Conservation (phyloP, 1,140 invertebrate species). For the Holotrichia oblita region DNA sequence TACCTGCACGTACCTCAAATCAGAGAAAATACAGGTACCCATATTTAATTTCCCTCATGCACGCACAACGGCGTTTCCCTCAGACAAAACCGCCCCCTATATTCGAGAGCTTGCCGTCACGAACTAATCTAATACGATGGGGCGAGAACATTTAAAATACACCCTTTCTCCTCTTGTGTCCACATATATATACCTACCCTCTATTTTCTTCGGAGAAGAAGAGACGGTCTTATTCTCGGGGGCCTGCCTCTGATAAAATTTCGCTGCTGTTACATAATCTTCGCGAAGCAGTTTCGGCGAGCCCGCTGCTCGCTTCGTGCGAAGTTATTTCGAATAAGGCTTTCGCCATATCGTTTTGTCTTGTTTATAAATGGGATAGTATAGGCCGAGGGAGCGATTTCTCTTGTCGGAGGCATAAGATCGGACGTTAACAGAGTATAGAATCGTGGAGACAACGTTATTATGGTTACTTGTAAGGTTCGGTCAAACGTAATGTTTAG, state of each 20-base stretch:
- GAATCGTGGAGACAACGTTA: neutral
- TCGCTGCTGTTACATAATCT: slow-evolving; percentile 4
- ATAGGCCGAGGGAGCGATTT: neutral
- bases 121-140: slow-evolving; percentile 23
- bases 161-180: neutral
- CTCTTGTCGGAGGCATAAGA: neutral
- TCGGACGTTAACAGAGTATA: neutral
- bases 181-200: neutral
- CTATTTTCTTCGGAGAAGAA: neutral
- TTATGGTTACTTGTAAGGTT: neutral
- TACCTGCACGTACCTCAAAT: slow-evolving; percentile 19
- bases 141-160: neutral
- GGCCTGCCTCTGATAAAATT: slow-evolving; percentile 10
- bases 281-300: neutral
- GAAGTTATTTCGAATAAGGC: slow-evolving; percentile 18
- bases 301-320: neutral
- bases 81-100: neutral
- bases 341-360: slow-evolving; percentile 9
- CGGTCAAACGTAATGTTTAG: neutral
- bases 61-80: neutral
- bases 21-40: slow-evolving; percentile 7
- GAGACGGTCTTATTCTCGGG: neutral
- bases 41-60: slow-evolving; percentile 6
- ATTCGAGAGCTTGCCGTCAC: neutral
- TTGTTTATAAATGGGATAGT: slow-evolving; percentile 23